phyloP scores from a whole-genome alignment of 1,140 invertebrate genomes.

The Musca domestica region DNA sequence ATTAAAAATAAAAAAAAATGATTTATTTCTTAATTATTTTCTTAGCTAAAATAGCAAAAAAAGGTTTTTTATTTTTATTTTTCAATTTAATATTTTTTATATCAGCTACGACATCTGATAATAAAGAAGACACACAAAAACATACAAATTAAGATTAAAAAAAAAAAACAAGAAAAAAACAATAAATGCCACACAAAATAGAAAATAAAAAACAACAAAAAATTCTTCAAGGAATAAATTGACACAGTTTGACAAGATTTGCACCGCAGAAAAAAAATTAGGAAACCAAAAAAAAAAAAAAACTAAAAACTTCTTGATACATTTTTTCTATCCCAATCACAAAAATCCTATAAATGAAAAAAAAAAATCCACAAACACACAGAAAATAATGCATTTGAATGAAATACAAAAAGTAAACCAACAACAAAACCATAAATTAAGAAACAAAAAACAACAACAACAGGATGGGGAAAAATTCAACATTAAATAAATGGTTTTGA shows the following conservation, averaged over 20 bases:
- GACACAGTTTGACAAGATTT: not conserved
- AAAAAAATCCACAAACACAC: constrained; percentile 26
- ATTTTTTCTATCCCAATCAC: not conserved
- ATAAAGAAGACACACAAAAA: constrained; percentile 41
- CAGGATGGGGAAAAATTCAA: not conserved
- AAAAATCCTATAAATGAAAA: constrained; percentile 22
- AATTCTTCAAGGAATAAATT: not conserved
- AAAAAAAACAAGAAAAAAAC: constrained; percentile 5
- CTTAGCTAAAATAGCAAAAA: constrained; percentile 2
- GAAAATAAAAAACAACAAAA: not conserved
- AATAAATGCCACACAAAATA: constrained; percentile 2
- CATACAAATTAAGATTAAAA: constrained; percentile 14
- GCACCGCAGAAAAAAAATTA: not conserved
- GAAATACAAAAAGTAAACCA: constrained; percentile 12
- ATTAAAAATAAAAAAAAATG: constrained; percentile 14
- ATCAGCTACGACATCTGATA: constrained; percentile 55
- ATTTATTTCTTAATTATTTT: not conserved
- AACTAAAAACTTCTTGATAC: constrained; percentile 23
- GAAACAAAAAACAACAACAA: too few species aligned
- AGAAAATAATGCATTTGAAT: constrained; percentile 19
- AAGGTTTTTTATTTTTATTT: constrained; percentile 7
- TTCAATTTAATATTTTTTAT: constrained; percentile 38
- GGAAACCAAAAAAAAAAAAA: not conserved
- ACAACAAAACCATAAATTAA: constrained; percentile 18
- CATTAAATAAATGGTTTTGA: constrained; percentile 45